phyloP scores from a whole-genome alignment of 2,113 vertebrate genomes.

The Macquaria ambigua region DNA sequence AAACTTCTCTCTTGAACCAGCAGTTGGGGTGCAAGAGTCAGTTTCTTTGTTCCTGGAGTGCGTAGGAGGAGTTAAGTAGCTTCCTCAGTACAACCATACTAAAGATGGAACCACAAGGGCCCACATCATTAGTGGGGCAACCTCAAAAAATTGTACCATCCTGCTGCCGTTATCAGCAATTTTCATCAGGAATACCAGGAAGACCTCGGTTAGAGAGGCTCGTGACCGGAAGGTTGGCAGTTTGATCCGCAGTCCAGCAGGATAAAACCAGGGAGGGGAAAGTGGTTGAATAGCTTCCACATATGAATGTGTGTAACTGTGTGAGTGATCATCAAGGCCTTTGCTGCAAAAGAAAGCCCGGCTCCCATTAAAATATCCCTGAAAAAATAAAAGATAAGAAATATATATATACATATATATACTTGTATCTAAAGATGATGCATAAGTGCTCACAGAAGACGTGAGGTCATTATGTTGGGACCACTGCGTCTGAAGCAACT shows the following conservation, averaged over 20 bases:
- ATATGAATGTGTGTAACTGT: background rate
- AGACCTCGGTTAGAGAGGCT: background rate
- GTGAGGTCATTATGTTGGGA: background rate
- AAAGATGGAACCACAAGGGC: background rate
- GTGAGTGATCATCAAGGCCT: background rate
- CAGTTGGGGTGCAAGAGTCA: background rate
- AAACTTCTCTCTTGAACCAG: slow-evolving; percentile 10
- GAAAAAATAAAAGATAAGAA: background rate
- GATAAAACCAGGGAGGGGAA: background rate
- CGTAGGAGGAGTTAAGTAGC: background rate
- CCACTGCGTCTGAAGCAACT: background rate
- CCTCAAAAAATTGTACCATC: background rate
- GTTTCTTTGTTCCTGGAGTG: background rate
- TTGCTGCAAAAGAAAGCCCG: background rate
- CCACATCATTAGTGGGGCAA: background rate
- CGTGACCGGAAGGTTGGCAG: too few relatives aligned
- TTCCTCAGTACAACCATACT: background rate
- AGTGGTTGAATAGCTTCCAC: background rate
- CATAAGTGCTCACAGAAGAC: background rate
- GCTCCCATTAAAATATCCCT: background rate
- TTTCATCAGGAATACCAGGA: background rate
- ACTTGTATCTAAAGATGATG: background rate
- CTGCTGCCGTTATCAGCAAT: background rate
- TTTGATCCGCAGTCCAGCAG: too few relatives aligned
- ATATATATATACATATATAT: too few relatives aligned